Percentiles rank a stretch among this genome's conserved stretches.
Conservation (phyloP, 1,140 invertebrate genomes). For the Potamilus streckersoni region DNA sequence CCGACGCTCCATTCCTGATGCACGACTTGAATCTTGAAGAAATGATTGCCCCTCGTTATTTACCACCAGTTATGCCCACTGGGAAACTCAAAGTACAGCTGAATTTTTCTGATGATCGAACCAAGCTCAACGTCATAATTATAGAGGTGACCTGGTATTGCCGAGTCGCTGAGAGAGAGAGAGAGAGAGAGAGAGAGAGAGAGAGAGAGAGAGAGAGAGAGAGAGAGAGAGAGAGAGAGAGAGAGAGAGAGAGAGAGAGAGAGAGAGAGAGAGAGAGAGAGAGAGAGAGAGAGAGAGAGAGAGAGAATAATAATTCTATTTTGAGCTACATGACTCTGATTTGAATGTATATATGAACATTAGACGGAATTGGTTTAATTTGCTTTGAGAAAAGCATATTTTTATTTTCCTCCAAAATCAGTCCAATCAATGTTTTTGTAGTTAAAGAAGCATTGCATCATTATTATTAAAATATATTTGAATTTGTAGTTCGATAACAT, state of each 20-base stretch:
- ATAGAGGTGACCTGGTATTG: conserved; percentile 48
- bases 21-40: conserved; percentile 62
- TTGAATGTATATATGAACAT: not conserved
- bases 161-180: not conserved
- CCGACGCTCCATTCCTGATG: conserved; percentile 60
- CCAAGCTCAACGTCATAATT: conserved; percentile 56
- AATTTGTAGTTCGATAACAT: no score
- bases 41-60: conserved; percentile 52
- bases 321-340: not conserved
- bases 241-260: conserved; percentile 4
- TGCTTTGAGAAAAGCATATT: not conserved
- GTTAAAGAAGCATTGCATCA: no score
- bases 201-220: not conserved
- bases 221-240: not conserved
- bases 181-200: conserved; percentile 14
- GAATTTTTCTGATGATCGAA: conserved; percentile 49
- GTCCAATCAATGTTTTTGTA: not conserved
- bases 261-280: conserved; percentile 15
- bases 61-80: conserved; percentile 54
- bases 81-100: conserved; percentile 61
- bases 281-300: not conserved
- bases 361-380: not conserved
- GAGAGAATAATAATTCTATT: not conserved
- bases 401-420: not conserved
- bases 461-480: no score